Evolutionary conservation across 2,888 invertebrate species (phyloP).

Genomic region (Scaptomyza reducta): DNA sequence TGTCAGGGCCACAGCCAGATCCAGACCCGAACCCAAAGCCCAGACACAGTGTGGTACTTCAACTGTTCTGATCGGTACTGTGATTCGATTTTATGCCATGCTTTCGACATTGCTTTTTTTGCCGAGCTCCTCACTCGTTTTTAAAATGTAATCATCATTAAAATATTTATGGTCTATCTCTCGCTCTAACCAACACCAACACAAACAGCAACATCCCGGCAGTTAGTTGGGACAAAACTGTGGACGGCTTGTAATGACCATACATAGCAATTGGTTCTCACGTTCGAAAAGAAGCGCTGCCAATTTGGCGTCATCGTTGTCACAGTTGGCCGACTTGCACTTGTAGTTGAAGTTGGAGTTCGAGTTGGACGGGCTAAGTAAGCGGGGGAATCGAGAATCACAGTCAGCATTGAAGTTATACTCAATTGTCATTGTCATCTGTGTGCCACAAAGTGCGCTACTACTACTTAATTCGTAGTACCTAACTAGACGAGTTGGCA

Average conservation of each 20-base stretch:
- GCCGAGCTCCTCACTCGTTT: slow-evolving; percentile 48
- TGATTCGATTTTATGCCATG: slow-evolving; percentile 54
- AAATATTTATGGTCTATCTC: slow-evolving; percentile 75
- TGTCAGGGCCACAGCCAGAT: slow-evolving; percentile 35
- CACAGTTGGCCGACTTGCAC: slow-evolving; percentile 54
- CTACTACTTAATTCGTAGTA: slow-evolving; percentile 4
- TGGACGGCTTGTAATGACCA: slow-evolving; percentile 76
- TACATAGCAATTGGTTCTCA: slow-evolving; percentile 79
- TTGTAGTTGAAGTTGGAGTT: slow-evolving; percentile 9
- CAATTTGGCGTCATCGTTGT: slow-evolving; percentile 78
- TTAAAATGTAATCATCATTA: slow-evolving; percentile 80
- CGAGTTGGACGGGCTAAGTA: neutral
- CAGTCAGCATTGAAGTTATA: slow-evolving; percentile 8
- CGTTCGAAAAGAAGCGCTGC: slow-evolving; percentile 71
- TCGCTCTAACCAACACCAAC: slow-evolving; percentile 50
- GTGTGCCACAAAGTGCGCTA: slow-evolving; percentile 18
- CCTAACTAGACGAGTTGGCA: slow-evolving; percentile 4
- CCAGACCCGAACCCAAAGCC: slow-evolving; percentile 4
- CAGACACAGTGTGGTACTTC: slow-evolving; percentile 17
- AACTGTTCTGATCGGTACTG: slow-evolving; percentile 45
- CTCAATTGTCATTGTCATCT: slow-evolving; percentile 43
- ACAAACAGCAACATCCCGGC: slow-evolving; percentile 35
- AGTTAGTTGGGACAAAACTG: slow-evolving; percentile 49
- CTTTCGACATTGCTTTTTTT: neutral
- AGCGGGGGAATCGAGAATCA: slow-evolving; percentile 26